Conservation (phyloP, 2,888 invertebrate genomes). For the Leistus spinibarbis region DNA sequence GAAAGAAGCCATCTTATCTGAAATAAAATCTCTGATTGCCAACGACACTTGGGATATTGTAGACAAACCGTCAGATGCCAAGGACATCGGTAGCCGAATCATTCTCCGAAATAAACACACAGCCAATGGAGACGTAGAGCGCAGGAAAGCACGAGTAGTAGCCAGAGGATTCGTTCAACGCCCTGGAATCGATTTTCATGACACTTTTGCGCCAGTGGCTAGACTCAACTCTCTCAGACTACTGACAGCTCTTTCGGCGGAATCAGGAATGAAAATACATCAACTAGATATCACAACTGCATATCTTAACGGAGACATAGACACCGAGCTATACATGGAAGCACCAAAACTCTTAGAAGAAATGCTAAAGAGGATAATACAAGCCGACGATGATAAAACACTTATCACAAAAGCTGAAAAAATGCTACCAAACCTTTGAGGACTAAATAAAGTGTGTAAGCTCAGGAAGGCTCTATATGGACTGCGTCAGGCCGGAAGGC, state of each 20-base stretch:
- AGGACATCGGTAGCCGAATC: no score
- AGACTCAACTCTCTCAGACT: constrained; percentile 12
- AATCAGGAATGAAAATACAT: constrained; percentile 31
- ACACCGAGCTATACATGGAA: constrained; percentile 41
- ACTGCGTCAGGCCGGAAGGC: constrained; percentile 42
- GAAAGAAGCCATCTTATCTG: constrained; percentile 27
- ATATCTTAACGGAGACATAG: constrained; percentile 39
- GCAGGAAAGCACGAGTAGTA: no score
- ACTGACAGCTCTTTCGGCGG: constrained; percentile 16
- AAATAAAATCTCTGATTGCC: constrained; percentile 8
- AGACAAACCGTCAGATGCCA: constrained; percentile 24
- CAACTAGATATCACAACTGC: constrained; percentile 34
- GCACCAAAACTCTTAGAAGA: constrained; percentile 32
- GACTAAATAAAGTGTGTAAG: constrained; percentile 42
- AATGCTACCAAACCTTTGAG: constrained; percentile 9
- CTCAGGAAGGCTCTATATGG: constrained; percentile 44
- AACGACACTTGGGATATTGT: constrained; percentile 37
- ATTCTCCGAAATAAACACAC: no score
- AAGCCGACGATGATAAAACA: constrained; percentile 3
- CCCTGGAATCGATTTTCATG: no score
- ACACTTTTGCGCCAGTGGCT: no score
- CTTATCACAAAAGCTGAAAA: constrained; percentile 9
- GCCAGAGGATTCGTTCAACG: no score
- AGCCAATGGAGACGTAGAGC: no score
- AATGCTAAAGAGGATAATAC: constrained; percentile 23